A percentile compares a stretch with the other conserved stretches of the same genome.
Conservation (phyloP, 2,888 invertebrate genomes). For the Escarpia spicata region DNA sequence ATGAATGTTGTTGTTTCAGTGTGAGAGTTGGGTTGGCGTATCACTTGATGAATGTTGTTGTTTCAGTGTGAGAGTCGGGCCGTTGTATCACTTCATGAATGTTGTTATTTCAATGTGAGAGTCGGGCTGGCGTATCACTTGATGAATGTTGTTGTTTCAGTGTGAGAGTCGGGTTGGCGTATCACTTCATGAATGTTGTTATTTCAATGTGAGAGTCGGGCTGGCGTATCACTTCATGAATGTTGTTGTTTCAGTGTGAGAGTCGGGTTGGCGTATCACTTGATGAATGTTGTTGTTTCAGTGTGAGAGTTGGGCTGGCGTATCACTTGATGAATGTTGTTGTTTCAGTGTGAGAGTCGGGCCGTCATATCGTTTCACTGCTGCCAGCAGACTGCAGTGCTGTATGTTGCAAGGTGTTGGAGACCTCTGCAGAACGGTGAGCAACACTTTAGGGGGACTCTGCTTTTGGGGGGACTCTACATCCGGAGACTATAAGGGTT, state of each 20-base stretch:
- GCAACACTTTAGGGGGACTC: neutral
- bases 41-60: neutral
- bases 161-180: constrained; percentile 41
- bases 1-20: constrained; percentile 28
- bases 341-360: constrained; percentile 46
- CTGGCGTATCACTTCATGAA: no score
- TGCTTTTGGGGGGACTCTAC: no score
- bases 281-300: no score
- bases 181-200: no score
- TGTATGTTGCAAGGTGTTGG: constrained; percentile 48
- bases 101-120: no score
- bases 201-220: no score
- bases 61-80: constrained; percentile 47
- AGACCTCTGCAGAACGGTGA: constrained; percentile 47
- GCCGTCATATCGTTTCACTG: constrained; percentile 50
- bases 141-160: constrained; percentile 41
- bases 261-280: no score
- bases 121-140: no score
- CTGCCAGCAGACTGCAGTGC: constrained; percentile 55
- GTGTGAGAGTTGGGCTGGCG: no score
- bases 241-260: no score
- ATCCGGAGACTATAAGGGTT: no score
- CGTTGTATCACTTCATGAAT: constrained; percentile 51
- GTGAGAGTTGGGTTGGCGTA: no score
- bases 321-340: neutral